Evolutionary conservation across 1,140 invertebrate species (phyloP), one percentile per base, ranked within the genome.

Genomic region (Calosoma granatense): DNA sequence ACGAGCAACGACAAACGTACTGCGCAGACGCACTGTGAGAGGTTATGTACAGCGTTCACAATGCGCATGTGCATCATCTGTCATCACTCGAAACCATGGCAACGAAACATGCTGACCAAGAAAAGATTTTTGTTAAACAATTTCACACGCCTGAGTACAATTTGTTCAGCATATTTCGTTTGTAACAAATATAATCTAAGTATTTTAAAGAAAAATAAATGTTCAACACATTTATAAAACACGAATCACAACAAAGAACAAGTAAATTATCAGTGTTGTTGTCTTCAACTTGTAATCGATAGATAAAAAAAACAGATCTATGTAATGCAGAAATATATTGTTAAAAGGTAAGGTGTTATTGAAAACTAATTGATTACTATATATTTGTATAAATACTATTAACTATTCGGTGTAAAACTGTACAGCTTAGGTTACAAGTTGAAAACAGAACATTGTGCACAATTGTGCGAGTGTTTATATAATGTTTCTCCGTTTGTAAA

Each of bases 271-370:
- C n/a, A n/a, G 26, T n/a, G 26, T n/a, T 36, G n/a, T 36, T 36
- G 26, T 36, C 26, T 36, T 9, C 26, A 51, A 55, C 20, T 20
- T 15, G 21, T 47, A 51, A 22, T 12, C 20, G 9, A 54, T 53
- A 20, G 52, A 43, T 43, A 43, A 53, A 55, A 60, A 54, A n/a
- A 26, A 20, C 17, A 51, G 51, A 51, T 36, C 47, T 36, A 51
- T 17, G 36, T 41, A 47, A 43, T 23, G 41, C 12, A 54, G 14
- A 52, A 12, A 52, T 20, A 52, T 12, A 52, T 20, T 41, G 19
- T 41, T 41, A n/a, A 15, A 41, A 41, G 39, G 19, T 17, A n/a
- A n/a, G n/a, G n/a, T n/a, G n/a, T n/a, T n/a, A n/a, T 41, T n/a
- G n/a, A 41, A n/a, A 41, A 17, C n/a, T 41, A 41, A 15, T 41